Conservation (phyloP, 2,113 vertebrate species). For the Aspiorhynchus laticeps region DNA sequence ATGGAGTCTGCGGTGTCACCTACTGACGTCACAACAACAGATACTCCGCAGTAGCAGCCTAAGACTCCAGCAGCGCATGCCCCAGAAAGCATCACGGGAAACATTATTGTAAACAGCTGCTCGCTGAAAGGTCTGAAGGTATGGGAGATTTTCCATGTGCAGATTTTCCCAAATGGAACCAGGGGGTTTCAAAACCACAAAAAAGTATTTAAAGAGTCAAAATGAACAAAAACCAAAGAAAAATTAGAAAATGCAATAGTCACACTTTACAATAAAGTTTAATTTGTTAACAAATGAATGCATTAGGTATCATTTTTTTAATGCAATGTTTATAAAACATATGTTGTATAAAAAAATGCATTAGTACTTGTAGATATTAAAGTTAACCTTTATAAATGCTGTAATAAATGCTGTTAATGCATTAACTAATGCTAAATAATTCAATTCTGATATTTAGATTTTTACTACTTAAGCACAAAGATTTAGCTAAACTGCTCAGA, state of each 20-base stretch:
- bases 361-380: background rate
- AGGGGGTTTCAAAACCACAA: background rate
- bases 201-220: background rate
- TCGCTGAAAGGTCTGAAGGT: slow-evolving; percentile 13
- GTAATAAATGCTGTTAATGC: background rate
- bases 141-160: background rate
- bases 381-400: background rate
- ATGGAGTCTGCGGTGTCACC: slow-evolving; percentile 63
- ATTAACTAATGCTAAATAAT: background rate
- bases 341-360: background rate
- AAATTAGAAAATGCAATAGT: background rate
- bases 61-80: slow-evolving; percentile 38
- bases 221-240: background rate
- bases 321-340: background rate
- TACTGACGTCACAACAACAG: slow-evolving; percentile 63
- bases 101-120: slow-evolving; percentile 22
- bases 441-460: background rate
- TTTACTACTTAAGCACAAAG: background rate
- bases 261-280: background rate
- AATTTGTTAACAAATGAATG: background rate
- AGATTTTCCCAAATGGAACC: slow-evolving; percentile 2
- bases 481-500: background rate
- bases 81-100: slow-evolving; percentile 38
- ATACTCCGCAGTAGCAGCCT: slow-evolving; percentile 46
- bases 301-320: background rate